These are phyloP conservation scores for Drosophila saltans DNA, from an alignment of 1,140 invertebrate species.

Conservation along the genomic window DNA sequence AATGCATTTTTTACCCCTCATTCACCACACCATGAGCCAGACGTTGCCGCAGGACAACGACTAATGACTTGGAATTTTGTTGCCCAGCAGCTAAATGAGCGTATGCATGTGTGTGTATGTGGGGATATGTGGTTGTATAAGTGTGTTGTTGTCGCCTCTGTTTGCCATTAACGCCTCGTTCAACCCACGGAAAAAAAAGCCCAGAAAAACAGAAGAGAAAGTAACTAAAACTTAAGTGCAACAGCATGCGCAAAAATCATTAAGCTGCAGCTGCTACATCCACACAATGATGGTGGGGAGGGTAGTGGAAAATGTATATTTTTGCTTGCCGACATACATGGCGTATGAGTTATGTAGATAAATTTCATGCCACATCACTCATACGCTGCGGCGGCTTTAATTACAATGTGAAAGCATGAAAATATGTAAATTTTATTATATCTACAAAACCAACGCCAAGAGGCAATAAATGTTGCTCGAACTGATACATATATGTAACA, in stretches of 20 bases:
- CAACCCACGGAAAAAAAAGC: constrained; percentile 29
- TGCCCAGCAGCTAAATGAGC: constrained; percentile 73
- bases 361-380: constrained; percentile 67
- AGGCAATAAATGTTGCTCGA: constrained; percentile 9
- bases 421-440: constrained; percentile 29
- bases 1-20: constrained; percentile 46
- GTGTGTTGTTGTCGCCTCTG: constrained; percentile 66
- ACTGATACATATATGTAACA: neutral
- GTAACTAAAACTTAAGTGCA: constrained; percentile 67
- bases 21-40: constrained; percentile 25
- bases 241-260: constrained; percentile 70
- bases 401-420: constrained; percentile 30
- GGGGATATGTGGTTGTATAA: neutral
- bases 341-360: constrained; percentile 73
- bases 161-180: constrained; percentile 68
- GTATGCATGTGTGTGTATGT: constrained; percentile 26
- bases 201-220: constrained; percentile 26
- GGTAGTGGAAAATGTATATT: constrained; percentile 33
- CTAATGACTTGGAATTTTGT: constrained; percentile 74
- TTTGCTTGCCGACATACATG: constrained; percentile 46
- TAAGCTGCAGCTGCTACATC: constrained; percentile 64
- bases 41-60: constrained; percentile 56
- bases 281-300: constrained; percentile 9
- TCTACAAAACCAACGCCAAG: neutral
- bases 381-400: constrained; percentile 58